Conservation (phyloP, 2,888 invertebrate species). For the Pollenia labialis region DNA sequence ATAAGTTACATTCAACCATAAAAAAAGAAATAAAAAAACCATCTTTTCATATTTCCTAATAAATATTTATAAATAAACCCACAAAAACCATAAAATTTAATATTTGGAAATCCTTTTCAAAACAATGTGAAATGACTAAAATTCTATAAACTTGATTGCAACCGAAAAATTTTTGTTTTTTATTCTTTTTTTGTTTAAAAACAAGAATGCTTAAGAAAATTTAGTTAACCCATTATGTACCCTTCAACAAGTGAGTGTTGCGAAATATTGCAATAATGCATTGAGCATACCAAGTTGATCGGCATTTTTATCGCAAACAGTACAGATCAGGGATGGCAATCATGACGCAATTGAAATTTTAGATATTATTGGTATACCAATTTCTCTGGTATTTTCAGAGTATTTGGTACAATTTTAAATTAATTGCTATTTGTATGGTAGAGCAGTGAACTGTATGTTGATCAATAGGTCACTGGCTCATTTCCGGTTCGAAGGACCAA, state of each 20-base stretch:
- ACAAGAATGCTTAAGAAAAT: not conserved
- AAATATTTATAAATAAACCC: not conserved
- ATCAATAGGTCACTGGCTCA: too few relatives aligned
- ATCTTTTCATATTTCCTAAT: not conserved
- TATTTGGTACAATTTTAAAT: too few relatives aligned
- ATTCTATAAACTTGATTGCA: slow-evolving; percentile 53
- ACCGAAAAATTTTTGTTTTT: slow-evolving; percentile 5
- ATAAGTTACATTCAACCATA: slow-evolving; percentile 31
- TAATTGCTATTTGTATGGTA: too few relatives aligned
- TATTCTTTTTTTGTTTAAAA: slow-evolving; percentile 4
- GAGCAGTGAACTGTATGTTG: too few relatives aligned
- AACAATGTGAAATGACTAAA: slow-evolving; percentile 27
- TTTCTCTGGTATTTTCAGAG: too few relatives aligned
- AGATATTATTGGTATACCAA: too few relatives aligned
- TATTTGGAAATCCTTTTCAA: slow-evolving; percentile 31
- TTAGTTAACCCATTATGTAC: not conserved
- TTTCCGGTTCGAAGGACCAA: too few relatives aligned
- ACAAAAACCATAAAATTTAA: slow-evolving; percentile 51
- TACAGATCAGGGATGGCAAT: too few relatives aligned
- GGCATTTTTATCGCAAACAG: too few relatives aligned
- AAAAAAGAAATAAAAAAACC: not conserved
- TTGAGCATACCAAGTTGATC: too few relatives aligned
- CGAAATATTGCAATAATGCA: too few relatives aligned
- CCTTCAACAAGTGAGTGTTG: not conserved
- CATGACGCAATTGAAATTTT: too few relatives aligned